Evolutionary conservation across 2,888 invertebrate species (phyloP).

Genomic region (Clusia tigrina): DNA sequence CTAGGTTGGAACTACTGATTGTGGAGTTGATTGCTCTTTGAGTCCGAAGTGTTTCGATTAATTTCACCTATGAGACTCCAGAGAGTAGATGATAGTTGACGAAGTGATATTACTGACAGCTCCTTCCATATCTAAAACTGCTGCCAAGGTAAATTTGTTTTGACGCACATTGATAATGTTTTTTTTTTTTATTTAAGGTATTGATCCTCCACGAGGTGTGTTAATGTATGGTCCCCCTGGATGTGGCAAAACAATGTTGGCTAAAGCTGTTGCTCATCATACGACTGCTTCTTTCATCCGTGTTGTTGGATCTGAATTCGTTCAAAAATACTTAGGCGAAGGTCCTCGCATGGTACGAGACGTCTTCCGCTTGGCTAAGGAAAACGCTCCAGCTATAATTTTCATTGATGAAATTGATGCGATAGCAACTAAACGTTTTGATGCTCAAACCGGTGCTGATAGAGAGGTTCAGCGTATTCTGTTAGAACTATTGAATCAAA

Average conservation of each 20-base stretch:
- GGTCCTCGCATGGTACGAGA: constrained; percentile 99
- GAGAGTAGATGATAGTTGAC: too few relatives aligned
- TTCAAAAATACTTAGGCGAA: constrained; percentile 98
- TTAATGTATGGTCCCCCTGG: constrained; percentile 99
- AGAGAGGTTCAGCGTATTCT: constrained; percentile 98
- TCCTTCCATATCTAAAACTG: too few relatives aligned
- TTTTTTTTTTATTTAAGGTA: constrained; percentile 62
- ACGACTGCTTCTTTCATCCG: constrained; percentile 99
- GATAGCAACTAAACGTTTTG: constrained; percentile 98
- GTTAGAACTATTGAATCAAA: constrained; percentile 96
- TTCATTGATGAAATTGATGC: constrained; percentile 99
- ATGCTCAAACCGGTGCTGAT: constrained; percentile 98
- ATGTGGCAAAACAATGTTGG: constrained; percentile 99
- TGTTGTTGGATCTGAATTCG: constrained; percentile 99
- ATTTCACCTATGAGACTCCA: too few relatives aligned
- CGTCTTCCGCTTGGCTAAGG: constrained; percentile 97
- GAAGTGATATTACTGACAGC: too few relatives aligned
- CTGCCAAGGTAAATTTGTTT: too few relatives aligned
- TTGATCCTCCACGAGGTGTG: constrained; percentile 97
- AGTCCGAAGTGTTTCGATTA: too few relatives aligned
- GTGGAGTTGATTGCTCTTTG: too few relatives aligned
- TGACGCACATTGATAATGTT: too few relatives aligned
- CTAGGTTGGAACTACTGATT: too few relatives aligned
- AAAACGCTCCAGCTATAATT: constrained; percentile 99
- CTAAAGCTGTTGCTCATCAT: constrained; percentile 98